Evolutionary conservation across 2,797 vertebrate species (phyloP), one percentile per base, ranked within the genome.

Genomic region (Rachycentron canadum): DNA sequence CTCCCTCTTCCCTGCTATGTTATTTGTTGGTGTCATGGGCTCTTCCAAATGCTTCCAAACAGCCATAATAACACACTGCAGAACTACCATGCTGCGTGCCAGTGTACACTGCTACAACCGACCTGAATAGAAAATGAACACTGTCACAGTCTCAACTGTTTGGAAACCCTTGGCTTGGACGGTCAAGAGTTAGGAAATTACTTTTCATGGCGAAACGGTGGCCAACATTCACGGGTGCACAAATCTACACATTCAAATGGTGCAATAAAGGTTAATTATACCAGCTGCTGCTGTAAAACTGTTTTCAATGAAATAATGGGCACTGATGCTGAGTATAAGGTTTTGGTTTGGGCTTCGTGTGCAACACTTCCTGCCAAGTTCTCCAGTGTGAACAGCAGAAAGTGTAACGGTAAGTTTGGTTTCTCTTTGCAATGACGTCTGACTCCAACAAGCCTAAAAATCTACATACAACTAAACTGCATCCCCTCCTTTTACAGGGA

Each of bases 1-100:
- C 56, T 79, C 62, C 64, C 72, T 69, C 63, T 52, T 2, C 76
- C 72, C 65, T 38, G 63, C 78, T 69, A 5, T 84, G 77, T 78
- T 74, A 79, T 86, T 86, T 83, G 83, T 80, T 86, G 81, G 81
- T 85, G 78, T 80, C 52, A 69, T 13, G 69, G 73, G 16, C 78
- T 66, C 49, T 40, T 79, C 76, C 66, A 79, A 71, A 67, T 26
- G 79, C 69, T 45, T 47, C 40, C 66, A 73, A 74, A 50, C 75
- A 76, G 62, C 69, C 86, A 73, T 87, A 88, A 89, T 82, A 25
- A 85, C 77, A 86, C 50, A 43, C 25, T 73, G 28, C 66, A 49
- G 52, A 83, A 68, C 62, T 23, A 36, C 26, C 56, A 23, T 62
- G 73, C 66, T 57, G 76, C 40, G 70, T 78, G 80, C 80, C 83